A percentile compares a stretch with the other conserved stretches of the same genome.
These are phyloP conservation scores for Malurus melanocephalus DNA, from an alignment of 2,113 vertebrate genomes.

Conservation along the genomic window DNA sequence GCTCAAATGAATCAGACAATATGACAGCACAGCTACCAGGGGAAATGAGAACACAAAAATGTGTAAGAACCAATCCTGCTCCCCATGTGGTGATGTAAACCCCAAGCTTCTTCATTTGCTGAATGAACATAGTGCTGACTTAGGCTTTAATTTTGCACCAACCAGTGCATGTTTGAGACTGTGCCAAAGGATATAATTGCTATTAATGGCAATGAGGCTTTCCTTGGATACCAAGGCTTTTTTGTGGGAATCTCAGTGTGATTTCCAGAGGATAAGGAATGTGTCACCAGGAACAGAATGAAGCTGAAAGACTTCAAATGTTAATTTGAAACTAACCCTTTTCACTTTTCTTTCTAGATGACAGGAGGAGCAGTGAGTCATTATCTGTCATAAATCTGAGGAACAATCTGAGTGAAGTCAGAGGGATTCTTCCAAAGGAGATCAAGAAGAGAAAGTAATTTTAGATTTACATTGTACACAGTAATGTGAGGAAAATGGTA, in stretches of 20 bases:
- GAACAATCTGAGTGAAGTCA: neutral
- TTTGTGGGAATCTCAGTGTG: neutral
- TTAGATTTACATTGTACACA: neutral
- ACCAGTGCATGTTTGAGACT: neutral
- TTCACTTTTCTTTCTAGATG: constrained; percentile 4
- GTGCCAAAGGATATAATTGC: neutral
- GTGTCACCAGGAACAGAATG: neutral
- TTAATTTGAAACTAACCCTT: constrained; percentile 8
- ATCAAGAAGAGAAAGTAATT: neutral
- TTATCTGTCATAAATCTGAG: constrained; percentile 10
- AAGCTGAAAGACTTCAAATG: neutral
- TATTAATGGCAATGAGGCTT: neutral
- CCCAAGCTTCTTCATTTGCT: neutral
- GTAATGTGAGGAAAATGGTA: neutral
- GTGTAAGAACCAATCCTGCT: neutral
- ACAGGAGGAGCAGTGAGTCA: constrained; percentile 10
- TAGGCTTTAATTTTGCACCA: neutral
- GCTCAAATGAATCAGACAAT: neutral
- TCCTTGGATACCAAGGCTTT: neutral
- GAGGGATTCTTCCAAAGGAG: neutral
- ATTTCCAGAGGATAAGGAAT: neutral
- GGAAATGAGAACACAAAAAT: neutral
- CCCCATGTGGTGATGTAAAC: neutral
- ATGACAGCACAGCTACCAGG: neutral
- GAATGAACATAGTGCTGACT: neutral